A percentile compares a stretch with the other conserved stretches of the same genome.
These are phyloP conservation scores for Hestina assimilis DNA, from an alignment of 1,140 invertebrate species.

Conservation along the genomic window DNA sequence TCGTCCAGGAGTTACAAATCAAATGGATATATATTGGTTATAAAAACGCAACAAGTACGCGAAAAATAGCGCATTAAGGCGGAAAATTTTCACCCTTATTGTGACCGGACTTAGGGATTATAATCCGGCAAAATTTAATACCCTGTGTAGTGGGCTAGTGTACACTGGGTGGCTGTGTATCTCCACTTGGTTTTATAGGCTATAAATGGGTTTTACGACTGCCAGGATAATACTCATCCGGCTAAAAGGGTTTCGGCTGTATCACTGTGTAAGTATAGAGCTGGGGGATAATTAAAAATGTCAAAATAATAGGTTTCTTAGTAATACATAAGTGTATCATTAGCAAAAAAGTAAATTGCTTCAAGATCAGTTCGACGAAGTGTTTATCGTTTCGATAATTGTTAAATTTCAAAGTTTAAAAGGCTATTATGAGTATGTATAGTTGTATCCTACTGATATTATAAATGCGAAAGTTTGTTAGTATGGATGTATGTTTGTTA, in stretches of 20 bases:
- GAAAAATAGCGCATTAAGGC: slow-evolving; percentile 42
- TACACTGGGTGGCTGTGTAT: slow-evolving; percentile 49
- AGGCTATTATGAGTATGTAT: no score
- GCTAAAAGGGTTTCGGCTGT: slow-evolving; percentile 68
- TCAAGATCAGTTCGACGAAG: no score
- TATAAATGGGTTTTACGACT: slow-evolving; percentile 68
- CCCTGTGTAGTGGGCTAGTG: slow-evolving; percentile 6
- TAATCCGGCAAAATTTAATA: slow-evolving; percentile 17
- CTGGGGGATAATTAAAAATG: slow-evolving; percentile 56
- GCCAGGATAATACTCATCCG: slow-evolving; percentile 69
- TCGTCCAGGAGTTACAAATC: slow-evolving; percentile 68
- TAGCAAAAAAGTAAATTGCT: not conserved
- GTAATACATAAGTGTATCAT: not conserved
- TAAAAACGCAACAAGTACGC: slow-evolving; percentile 76
- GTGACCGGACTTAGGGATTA: slow-evolving; percentile 14
- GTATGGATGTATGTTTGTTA: no score
- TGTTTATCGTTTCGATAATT: no score
- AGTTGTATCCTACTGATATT: no score
- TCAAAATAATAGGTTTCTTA: slow-evolving; percentile 22
- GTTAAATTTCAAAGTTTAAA: no score
- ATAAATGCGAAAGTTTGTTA: no score
- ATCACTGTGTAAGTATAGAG: slow-evolving; percentile 41
- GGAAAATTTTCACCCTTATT: slow-evolving; percentile 6
- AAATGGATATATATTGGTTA: slow-evolving; percentile 74
- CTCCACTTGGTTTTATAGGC: slow-evolving; percentile 72